A percentile compares a stretch with the other conserved stretches of the same genome.
Conservation (phyloP, 1,140 invertebrate species). For the honey bee (Apis mellifera) region DNA sequence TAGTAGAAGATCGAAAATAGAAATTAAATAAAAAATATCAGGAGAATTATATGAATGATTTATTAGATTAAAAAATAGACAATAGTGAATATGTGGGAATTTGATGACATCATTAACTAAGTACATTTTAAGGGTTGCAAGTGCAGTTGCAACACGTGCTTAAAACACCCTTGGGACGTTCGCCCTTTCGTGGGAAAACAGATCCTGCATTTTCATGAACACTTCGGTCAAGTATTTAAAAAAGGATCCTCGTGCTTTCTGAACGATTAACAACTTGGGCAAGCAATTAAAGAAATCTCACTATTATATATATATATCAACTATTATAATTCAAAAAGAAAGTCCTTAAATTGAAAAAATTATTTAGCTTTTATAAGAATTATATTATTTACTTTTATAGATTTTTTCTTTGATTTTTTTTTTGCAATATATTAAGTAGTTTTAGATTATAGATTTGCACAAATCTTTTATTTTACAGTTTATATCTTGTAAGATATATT, state of each 20-base stretch:
- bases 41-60: not conserved
- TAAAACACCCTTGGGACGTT: conserved; percentile 51
- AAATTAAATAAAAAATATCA: not conserved
- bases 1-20: not conserved
- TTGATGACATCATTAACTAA: conserved; percentile 52
- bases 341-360: not conserved
- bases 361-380: not conserved
- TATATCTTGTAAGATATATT: no score
- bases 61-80: not conserved
- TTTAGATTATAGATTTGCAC: no score
- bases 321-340: not conserved
- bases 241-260: not conserved
- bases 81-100: conserved; percentile 33
- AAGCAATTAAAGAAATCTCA: not conserved
- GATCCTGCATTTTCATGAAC: conserved; percentile 16
- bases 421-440: no score
- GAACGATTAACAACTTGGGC: conserved; percentile 13
- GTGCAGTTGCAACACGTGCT: conserved; percentile 42
- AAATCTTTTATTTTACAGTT: no score
- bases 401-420: no score
- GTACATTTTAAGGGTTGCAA: conserved; percentile 42
- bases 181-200: conserved; percentile 53
- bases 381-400: not conserved
- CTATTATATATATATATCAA: no score
- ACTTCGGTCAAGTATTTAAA: conserved; percentile 10